Evolutionary conservation across 2,797 vertebrate species (phyloP), one percentile per base, ranked within the genome.

Genomic region (Xenentodon cancila): DNA sequence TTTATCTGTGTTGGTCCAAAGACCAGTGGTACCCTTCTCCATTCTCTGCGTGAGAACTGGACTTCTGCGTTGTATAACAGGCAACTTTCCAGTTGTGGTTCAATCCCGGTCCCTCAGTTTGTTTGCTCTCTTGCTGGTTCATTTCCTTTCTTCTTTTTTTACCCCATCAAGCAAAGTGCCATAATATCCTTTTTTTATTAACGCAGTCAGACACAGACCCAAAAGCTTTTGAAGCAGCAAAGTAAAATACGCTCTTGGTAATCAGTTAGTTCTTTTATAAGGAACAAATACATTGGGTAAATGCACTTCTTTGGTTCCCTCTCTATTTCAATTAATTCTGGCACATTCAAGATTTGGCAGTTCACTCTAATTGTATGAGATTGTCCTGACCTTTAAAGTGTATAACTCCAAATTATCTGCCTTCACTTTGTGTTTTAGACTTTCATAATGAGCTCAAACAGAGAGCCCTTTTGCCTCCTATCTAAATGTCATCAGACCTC

Each of bases 361-460:
- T 11, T 74, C 75, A 73, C 62, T 78, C 68, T 85, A 82, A 89
- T 84, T 85, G 65, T 59, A 71, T 52, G 66, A 78, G 65, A 80
- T 74, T 54, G 72, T 75, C 81, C 87, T 90, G 84, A 88, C 88
- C 88, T 91, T 91, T 88, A 59, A 59, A 63, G 59, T 70, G 45
- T 73, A 78, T 68, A 79, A 73, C 75, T 76, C 43, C 27, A 54
- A 73, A 57, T 76, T 83, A 84, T 82, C 70, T 73, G 64, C 71
- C 57, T 69, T 78, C 59, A 67, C 62, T 73, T 81, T 76, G 64
- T 34, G 53, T 86, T 82, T 78, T 59, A 66, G 63, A 84, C 66
- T 85, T 73, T 76, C 69, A 78, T 87, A 86, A 89, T 86, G 75
- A 86, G 81, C 80, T 88, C 76, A 53, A 87, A 80, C 64, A 51